phyloP scores from a whole-genome alignment of 2,888 invertebrate species.

The Pollenia griseotomentosa region DNA sequence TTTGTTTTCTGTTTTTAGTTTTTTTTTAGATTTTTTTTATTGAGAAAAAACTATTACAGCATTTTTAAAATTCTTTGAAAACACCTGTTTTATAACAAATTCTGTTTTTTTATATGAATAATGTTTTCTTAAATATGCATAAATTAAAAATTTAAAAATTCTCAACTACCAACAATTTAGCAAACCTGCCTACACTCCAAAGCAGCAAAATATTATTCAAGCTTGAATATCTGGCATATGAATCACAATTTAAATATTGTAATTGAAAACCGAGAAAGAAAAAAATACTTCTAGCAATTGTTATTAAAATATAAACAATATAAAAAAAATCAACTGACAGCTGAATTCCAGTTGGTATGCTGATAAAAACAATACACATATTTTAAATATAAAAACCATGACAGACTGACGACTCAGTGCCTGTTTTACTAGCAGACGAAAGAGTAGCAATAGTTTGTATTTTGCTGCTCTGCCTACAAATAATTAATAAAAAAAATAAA shows the following conservation, averaged over 20 bases:
- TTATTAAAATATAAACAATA: conserved; percentile 41
- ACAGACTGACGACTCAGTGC: neutral
- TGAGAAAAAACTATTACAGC: neutral
- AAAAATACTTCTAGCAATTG: conserved; percentile 29
- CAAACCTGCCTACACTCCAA: neutral
- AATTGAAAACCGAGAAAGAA: conserved; percentile 26
- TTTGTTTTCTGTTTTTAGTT: neutral
- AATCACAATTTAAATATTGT: conserved; percentile 45
- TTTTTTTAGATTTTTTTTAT: neutral
- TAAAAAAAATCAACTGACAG: conserved; percentile 9
- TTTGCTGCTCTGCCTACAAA: conserved; percentile 30
- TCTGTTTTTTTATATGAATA: conserved; percentile 19
- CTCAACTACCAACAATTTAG: neutral
- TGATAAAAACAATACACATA: neutral
- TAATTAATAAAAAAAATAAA: neutral
- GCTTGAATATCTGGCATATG: conserved; percentile 44
- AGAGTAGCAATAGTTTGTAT: conserved; percentile 18
- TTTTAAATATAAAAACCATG: conserved; percentile 18
- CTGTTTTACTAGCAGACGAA: conserved; percentile 19
- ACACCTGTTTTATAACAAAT: conserved; percentile 47
- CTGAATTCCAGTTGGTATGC: conserved; percentile 35
- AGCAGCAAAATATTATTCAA: neutral
- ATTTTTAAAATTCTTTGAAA: conserved; percentile 50
- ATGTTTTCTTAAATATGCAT: conserved; percentile 54
- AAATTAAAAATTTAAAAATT: conserved; percentile 37